Percentiles rank a stretch among this genome's conserved stretches.
Conservation (phyloP, 2,888 invertebrate genomes). For the Apodemia duryi region DNA sequence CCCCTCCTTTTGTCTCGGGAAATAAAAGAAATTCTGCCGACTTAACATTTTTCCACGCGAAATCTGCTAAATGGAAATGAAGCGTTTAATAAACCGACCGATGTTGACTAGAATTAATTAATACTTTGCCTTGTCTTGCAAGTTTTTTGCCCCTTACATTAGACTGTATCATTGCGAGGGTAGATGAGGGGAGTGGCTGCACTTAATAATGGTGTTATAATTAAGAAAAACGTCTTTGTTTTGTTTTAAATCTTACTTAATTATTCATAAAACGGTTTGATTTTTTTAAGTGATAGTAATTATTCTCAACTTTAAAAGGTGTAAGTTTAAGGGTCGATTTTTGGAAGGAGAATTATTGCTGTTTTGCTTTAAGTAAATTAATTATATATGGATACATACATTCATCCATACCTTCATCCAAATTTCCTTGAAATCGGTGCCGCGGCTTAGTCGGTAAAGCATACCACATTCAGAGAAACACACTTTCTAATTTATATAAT, state of each 20-base stretch:
- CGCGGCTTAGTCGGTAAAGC: too few species aligned
- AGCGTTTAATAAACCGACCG: slow-evolving; percentile 66
- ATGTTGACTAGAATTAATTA: slow-evolving; percentile 70
- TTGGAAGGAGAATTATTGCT: background rate
- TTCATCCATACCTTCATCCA: too few species aligned
- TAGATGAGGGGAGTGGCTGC: slow-evolving; percentile 50
- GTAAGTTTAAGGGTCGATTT: background rate
- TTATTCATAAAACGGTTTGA: background rate
- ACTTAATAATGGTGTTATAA: slow-evolving; percentile 72
- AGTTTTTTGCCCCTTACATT: slow-evolving; percentile 57
- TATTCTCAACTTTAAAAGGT: background rate
- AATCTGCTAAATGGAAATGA: slow-evolving; percentile 69
- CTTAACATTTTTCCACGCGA: slow-evolving; percentile 40
- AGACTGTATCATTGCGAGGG: slow-evolving; percentile 56
- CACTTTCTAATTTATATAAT: too few species aligned
- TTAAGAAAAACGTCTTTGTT: slow-evolving; percentile 71
- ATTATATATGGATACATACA: too few species aligned
- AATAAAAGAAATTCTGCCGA: slow-evolving; percentile 48
- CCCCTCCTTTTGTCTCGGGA: slow-evolving; percentile 56
- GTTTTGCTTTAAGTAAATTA: too few species aligned
- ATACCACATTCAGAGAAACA: too few species aligned
- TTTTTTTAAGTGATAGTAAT: background rate
- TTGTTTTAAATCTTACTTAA: background rate
- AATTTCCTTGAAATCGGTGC: too few species aligned
- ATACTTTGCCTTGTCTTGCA: slow-evolving; percentile 31